phyloP scores from a whole-genome alignment of 2,797 vertebrate species.

The Cryptoblepharus egeriae region DNA sequence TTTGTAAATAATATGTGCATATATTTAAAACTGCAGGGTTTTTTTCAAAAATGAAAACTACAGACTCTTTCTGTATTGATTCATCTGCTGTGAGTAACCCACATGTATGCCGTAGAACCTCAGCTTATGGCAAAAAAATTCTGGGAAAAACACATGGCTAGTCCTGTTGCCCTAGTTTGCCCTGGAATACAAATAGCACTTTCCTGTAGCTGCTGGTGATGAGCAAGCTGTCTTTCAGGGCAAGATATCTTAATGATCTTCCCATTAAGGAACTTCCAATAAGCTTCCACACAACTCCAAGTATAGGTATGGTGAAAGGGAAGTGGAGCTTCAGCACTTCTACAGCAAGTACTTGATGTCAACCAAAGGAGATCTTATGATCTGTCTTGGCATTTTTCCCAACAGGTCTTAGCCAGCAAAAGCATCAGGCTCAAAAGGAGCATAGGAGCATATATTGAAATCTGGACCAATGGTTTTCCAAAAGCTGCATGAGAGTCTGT shows the following conservation, averaged over 20 bases:
- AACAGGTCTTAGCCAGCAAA: too few relatives aligned
- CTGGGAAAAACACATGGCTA: background rate
- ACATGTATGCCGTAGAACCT: background rate
- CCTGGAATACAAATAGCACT: background rate
- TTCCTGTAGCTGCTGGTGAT: background rate
- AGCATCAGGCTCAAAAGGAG: too few relatives aligned
- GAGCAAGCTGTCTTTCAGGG: background rate
- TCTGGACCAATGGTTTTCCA: too few relatives aligned
- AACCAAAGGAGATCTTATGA: too few relatives aligned
- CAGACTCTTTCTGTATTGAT: background rate
- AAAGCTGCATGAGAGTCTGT: too few relatives aligned
- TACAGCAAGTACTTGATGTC: too few relatives aligned
- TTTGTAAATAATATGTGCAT: conserved; percentile 4
- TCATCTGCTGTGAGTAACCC: background rate
- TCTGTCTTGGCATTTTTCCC: too few relatives aligned
- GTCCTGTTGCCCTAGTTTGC: background rate
- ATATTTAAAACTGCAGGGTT: conserved; percentile 5
- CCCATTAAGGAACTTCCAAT: too few relatives aligned
- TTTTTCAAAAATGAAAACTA: background rate
- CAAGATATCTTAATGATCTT: too few relatives aligned
- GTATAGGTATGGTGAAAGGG: too few relatives aligned
- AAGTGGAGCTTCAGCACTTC: too few relatives aligned
- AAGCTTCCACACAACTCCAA: background rate
- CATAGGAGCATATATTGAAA: too few relatives aligned
- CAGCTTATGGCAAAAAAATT: background rate